Evolutionary conservation across 1,140 invertebrate genomes (phyloP).

Genomic region (Pinna nobilis): DNA sequence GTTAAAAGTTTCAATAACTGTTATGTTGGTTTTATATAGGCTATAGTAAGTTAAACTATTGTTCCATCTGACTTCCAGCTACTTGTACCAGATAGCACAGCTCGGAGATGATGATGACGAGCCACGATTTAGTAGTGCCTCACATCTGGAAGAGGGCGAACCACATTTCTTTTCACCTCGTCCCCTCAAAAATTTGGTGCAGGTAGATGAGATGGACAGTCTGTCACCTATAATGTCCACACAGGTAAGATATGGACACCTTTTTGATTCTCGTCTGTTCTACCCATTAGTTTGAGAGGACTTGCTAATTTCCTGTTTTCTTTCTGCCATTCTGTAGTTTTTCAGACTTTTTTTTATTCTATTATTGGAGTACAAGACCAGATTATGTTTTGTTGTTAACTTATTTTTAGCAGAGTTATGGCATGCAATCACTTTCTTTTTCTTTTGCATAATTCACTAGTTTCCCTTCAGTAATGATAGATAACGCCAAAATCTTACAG

Average conservation of each 20-base stretch:
- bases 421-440: too few relatives aligned
- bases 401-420: too few relatives aligned
- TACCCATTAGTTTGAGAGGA: too few relatives aligned
- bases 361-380: too few relatives aligned
- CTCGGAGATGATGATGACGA: conserved; percentile 99
- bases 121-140: conserved; percentile 98
- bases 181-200: conserved; percentile 93
- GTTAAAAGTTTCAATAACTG: background rate
- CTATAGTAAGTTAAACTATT: background rate
- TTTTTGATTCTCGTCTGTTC: too few relatives aligned
- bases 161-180: conserved; percentile 99
- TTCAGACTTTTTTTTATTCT: too few relatives aligned
- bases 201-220: conserved; percentile 99
- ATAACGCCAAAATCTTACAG: too few relatives aligned
- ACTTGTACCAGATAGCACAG: conserved; percentile 99
- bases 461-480: too few relatives aligned
- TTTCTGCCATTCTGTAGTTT: too few relatives aligned
- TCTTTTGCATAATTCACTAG: too few relatives aligned
- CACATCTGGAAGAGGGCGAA: conserved; percentile 98
- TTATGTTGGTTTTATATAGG: background rate
- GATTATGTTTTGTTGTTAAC: too few relatives aligned
- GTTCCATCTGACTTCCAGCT: conserved; percentile 79
- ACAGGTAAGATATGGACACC: conserved; percentile 79
- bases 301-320: too few relatives aligned
- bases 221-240: conserved; percentile 94